Evolutionary conservation across 2,797 vertebrate genomes (phyloP), one percentile per base, ranked within the genome.

Genomic region (Novumbra hubbsi): DNA sequence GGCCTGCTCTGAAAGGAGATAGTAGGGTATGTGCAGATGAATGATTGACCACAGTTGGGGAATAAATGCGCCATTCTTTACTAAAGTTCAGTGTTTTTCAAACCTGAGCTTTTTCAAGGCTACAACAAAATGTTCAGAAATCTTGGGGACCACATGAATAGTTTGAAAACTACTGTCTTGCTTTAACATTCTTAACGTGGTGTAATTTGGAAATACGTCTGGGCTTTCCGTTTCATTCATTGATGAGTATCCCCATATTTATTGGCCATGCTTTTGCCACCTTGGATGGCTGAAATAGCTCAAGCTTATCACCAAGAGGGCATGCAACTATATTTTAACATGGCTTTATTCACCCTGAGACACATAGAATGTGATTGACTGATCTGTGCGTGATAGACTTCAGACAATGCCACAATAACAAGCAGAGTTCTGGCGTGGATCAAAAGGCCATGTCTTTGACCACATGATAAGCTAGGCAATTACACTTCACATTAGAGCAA

Each of bases 251-350:
- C 41, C 12, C 41, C 76, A 55, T 75, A 70, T 52, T 74, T 65
- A 9, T 55, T n/a, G 62, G 78, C 75, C 79, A 83, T 12, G 41
- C 78, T 14, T 1, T 11, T 11, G 41, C 12, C 65, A 67, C 55
- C 66, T 68, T 72, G 63, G 5, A 73, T 52, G 76, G 69, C 76
- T 78, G 65, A 88, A 89, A 90, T 87, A 90, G 81, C 74, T 41
- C 17, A 77, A 88, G 88, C 82, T 93, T 89, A 90, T 74, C 91
- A 87, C 90, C 75, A 74, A 0, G 15, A 71, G 77, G 80, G 67
- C 60, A 57, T 55, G 80, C 77, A 71, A 70, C 76, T 63, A 70
- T 78, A 82, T 75, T 81, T 73, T 83, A 78, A 81, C 80, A 73
- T 71, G 78, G 78, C 75, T 89, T 77, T 84, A 73, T 80, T 67